phyloP scores from a whole-genome alignment of 2,888 invertebrate species.

The Polyommatus iphigenia region DNA sequence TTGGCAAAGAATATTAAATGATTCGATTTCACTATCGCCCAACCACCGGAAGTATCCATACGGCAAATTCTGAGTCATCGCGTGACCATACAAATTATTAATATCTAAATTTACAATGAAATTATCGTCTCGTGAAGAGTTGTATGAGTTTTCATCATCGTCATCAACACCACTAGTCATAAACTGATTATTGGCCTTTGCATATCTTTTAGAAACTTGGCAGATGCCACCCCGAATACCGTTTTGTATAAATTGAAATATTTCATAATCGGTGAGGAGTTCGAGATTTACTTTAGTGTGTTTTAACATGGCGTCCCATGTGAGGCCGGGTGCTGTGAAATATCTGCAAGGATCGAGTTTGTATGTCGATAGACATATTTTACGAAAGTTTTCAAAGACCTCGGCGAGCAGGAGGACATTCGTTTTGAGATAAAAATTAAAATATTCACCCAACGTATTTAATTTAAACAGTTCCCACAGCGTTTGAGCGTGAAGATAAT shows the following conservation, averaged over 20 bases:
- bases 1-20: neutral
- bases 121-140: neutral
- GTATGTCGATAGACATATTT: neutral
- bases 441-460: no score
- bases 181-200: neutral
- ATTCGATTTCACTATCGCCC: neutral
- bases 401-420: neutral
- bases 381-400: neutral
- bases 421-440: no score
- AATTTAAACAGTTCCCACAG: no score
- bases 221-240: neutral
- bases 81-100: neutral
- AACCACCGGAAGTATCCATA: neutral
- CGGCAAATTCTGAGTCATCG: neutral
- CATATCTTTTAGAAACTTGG: neutral
- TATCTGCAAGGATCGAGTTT: neutral
- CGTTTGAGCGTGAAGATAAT: no score
- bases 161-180: neutral
- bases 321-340: neutral
- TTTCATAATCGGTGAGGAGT: neutral
- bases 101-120: neutral
- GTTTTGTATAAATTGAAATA: neutral
- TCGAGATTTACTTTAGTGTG: neutral
- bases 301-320: neutral
- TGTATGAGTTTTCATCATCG: neutral